Evolutionary conservation across 1,140 invertebrate genomes (phyloP).

Genomic region (Magallana ariakensis): DNA sequence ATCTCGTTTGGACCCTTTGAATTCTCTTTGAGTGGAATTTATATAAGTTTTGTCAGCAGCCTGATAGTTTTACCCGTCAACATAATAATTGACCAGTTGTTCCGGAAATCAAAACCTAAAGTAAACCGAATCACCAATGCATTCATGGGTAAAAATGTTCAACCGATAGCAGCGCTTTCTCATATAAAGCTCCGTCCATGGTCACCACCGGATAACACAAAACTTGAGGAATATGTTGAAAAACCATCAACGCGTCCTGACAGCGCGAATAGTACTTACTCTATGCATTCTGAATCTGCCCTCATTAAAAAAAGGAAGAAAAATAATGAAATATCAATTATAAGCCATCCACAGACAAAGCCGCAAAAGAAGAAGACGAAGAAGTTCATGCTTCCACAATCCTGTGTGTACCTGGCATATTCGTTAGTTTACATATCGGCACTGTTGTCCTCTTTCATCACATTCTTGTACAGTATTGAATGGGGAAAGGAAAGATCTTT

Average conservation of each 20-base stretch:
- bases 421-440: slow-evolving; percentile 61
- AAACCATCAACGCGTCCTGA: slow-evolving; percentile 5
- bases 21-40: slow-evolving; percentile 69
- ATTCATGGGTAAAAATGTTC: slow-evolving; percentile 52
- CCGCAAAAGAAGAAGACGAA: neutral
- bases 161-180: slow-evolving; percentile 48
- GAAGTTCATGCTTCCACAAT: slow-evolving; percentile 64
- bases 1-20: slow-evolving; percentile 67
- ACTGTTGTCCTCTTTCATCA: slow-evolving; percentile 67
- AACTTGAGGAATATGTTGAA: slow-evolving; percentile 38
- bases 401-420: slow-evolving; percentile 69
- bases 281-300: slow-evolving; percentile 1
- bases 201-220: slow-evolving; percentile 18
- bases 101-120: slow-evolving; percentile 68
- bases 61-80: slow-evolving; percentile 75
- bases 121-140: slow-evolving; percentile 60
- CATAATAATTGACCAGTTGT: slow-evolving; percentile 73
- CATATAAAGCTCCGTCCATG: slow-evolving; percentile 41
- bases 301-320: slow-evolving; percentile 33
- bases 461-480: slow-evolving; percentile 73
- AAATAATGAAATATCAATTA: neutral
- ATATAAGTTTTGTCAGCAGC: slow-evolving; percentile 72
- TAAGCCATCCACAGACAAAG: neutral
- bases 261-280: slow-evolving; percentile 34
- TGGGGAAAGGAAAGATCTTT: slow-evolving; percentile 71